A percentile compares a stretch with the other conserved stretches of the same genome.
Evolutionary conservation across 2,797 vertebrate species (phyloP).

Genomic region (Pangasius djambal): DNA sequence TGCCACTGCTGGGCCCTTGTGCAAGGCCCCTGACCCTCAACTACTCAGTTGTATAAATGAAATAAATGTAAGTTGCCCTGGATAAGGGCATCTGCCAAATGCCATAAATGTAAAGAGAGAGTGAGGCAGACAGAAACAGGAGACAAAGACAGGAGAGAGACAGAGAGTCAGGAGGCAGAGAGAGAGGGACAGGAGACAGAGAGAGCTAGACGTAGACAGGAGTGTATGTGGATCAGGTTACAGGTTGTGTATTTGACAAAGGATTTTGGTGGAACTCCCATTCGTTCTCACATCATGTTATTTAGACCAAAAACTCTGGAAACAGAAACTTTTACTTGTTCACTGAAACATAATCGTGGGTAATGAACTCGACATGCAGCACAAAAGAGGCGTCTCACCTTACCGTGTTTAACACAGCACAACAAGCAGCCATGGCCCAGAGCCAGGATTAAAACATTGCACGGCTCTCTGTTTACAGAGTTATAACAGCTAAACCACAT

Average conservation of each 20-base stretch:
- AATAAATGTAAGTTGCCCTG: no score
- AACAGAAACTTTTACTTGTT: background rate
- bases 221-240: background rate
- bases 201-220: background rate
- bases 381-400: background rate
- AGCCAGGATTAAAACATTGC: background rate
- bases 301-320: background rate
- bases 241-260: background rate
- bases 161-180: background rate
- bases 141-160: background rate
- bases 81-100: no score
- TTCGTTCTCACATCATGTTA: background rate
- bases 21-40: no score
- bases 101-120: background rate
- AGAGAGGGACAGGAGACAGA: background rate
- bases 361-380: background rate
- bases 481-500: background rate
- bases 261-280: background rate
- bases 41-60: no score
- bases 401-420: constrained; percentile 16
- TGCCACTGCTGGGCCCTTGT: no score
- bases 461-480: background rate
- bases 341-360: background rate
- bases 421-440: background rate
- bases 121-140: background rate